Evolutionary conservation across 2,888 invertebrate species (phyloP), one percentile per base, ranked within the genome.

Genomic region (Caenorhabditis sinica): DNA sequence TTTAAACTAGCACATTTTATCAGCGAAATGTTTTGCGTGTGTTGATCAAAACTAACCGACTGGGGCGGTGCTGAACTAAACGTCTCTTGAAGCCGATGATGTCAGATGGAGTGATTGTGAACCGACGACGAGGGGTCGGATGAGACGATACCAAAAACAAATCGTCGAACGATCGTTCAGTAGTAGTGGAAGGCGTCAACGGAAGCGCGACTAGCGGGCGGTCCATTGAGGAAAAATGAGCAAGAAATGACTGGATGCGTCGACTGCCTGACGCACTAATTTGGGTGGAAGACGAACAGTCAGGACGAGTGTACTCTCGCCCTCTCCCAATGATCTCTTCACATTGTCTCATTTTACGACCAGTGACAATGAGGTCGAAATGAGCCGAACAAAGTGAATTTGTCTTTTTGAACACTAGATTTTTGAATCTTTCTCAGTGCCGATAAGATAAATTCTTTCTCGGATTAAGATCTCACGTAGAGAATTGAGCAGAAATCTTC

Each of bases 1-100:
- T n/a, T n/a, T n/a, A 20, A 51, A 56, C 60, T 33, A 28, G 60
- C 40, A n/a, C 40, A 28, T 60, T 40, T 71, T 72, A 51, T 72
- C 72, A 80, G 63, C 72, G 63, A 33, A 49, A 66, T 72, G 43
- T 49, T 56, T 45, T 56, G 56, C 45, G 66, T 65, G 65, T 80
- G 72, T 80, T 80, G 80, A 66, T 66, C 65, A 58, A 80, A 72
- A 80, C 79, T 80, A 65, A 80, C 80, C 80, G 65, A 79, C 9
- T 36, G n/a, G 36, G 72, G 65, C 72, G 58, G 72, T 43, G 72
- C 45, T 66, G 77, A 17, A 61, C 71, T 23, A 80, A 56, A 33
- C 65, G 72, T 53, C 40, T 56, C 25, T 80, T 79, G 25, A 69
- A 23, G 49, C 51, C 28, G 45, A 79, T 79, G 77, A 79, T 79